Base-by-base conservation (phyloP, 2,888 invertebrate genomes). In the Meliscaeva auricollis region DNA sequence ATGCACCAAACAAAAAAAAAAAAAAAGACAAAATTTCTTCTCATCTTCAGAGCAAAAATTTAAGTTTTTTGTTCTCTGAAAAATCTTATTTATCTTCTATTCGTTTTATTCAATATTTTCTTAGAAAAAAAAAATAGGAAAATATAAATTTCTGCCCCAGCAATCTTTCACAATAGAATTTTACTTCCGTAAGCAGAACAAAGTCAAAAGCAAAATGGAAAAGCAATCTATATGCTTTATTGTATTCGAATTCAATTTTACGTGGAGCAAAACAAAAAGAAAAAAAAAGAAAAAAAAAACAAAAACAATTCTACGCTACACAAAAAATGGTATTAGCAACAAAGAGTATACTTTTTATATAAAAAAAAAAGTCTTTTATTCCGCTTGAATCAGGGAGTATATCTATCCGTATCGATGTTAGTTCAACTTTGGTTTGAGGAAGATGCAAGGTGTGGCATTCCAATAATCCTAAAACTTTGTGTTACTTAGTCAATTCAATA, bases 211-310 rank as follows among this genome's bases (percentile, higher is more conserved):
- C 30, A 73, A 60, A 82, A 77, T 56, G 48, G 62, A 82, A 82
- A 82, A 78, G 73, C 73, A 82, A 82, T 82, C 73, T 82, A 73
- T 78, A 77, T 56, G 35, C 72, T 66, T 82, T 82, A 82, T 82
- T 78, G 77, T 73, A 82, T 82, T 82, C 78, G 82, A 78, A 82
- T 82, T 82, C 77, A 82, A 82, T 82, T 82, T 73, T 56, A 73
- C 41, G 32, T 60, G 41, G 52, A 64, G 64, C 32, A 64, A 52
- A 48, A n/a, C n/a, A n/a, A n/a, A n/a, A n/a, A n/a, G n/a, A 22
- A 54, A 77, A 54, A 77, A 73, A 60, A 54, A 64, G 72, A 60
- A 50, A 77, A 48, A 73, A 82, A 73, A 73, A 77, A 35, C 56
- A 32, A 56, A n/a, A n/a, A n/a, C n/a, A 8, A 6, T 35, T 35